These are phyloP conservation scores for Pogonocichla stellata DNA, from an alignment of 2,113 vertebrate species.

Conservation along the genomic window DNA sequence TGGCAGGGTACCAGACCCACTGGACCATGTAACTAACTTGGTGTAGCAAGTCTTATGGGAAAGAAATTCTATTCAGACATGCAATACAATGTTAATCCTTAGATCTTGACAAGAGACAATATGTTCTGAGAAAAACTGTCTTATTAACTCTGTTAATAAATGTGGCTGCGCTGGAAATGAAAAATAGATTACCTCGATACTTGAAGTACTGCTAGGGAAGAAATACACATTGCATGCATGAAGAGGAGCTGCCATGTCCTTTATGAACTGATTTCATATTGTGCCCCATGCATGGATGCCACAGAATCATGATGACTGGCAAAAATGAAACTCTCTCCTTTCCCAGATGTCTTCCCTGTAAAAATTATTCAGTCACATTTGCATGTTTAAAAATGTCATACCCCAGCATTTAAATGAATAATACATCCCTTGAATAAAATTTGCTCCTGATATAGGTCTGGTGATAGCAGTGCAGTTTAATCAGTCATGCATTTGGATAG, in stretches of 20 bases:
- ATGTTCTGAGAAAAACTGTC: constrained; percentile 13
- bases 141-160: constrained; percentile 57
- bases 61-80: constrained; percentile 20
- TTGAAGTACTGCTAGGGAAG: not conserved
- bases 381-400: constrained; percentile 3
- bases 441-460: constrained; percentile 1
- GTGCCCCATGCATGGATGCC: not conserved
- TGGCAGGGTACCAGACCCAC: not conserved
- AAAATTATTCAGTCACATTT: not conserved
- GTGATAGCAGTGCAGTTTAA: constrained; percentile 2
- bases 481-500: not conserved
- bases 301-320: not conserved
- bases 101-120: constrained; percentile 23
- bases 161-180: constrained; percentile 14
- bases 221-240: not conserved
- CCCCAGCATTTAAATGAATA: not conserved
- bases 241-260: not conserved
- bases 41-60: not conserved
- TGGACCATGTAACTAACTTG: constrained; percentile 25
- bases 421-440: not conserved
- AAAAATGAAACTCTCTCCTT: not conserved
- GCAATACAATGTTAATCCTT: constrained; percentile 25
- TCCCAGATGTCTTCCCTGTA: not conserved
- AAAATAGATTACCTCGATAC: not conserved
- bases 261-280: not conserved